Conservation (phyloP, 2,888 invertebrate genomes). For the Conchocele bisecta region DNA sequence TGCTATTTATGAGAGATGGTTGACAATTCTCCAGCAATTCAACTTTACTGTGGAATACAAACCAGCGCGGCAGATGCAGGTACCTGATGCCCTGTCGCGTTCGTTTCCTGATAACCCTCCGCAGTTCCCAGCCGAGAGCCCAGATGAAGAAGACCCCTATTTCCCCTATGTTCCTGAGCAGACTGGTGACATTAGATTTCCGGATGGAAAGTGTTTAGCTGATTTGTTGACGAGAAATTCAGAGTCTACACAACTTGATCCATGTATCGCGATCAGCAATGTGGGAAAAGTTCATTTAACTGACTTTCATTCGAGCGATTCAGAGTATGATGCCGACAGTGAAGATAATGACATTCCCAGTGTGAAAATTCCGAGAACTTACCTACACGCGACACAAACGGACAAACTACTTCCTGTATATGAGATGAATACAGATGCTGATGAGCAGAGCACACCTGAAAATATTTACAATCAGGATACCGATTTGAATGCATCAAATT, state of each 20-base stretch:
- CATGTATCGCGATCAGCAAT: too few relatives aligned
- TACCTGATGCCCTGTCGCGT: slow-evolving; percentile 19
- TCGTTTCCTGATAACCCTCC: background rate
- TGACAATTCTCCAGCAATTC: slow-evolving; percentile 18
- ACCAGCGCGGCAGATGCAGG: slow-evolving; percentile 18
- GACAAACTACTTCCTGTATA: too few relatives aligned
- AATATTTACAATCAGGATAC: too few relatives aligned
- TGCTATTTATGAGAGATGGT: slow-evolving; percentile 20
- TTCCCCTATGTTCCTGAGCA: slow-evolving; percentile 36
- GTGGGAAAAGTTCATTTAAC: too few relatives aligned
- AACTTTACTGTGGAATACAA: slow-evolving; percentile 13
- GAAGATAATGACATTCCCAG: background rate
- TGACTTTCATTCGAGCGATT: too few relatives aligned
- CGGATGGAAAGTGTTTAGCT: background rate
- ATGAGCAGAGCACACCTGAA: too few relatives aligned
- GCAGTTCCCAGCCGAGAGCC: slow-evolving; percentile 4
- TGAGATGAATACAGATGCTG: too few relatives aligned
- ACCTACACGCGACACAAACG: too few relatives aligned
- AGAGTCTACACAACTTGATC: too few relatives aligned
- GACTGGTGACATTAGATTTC: background rate
- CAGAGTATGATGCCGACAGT: background rate
- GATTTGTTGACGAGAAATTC: too few relatives aligned
- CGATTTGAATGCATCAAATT: too few relatives aligned
- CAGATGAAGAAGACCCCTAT: slow-evolving; percentile 25
- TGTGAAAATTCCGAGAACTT: too few relatives aligned